Evolutionary conservation across 1,140 invertebrate genomes (phyloP).

Genomic region (Pogonognathellus flavescens): DNA sequence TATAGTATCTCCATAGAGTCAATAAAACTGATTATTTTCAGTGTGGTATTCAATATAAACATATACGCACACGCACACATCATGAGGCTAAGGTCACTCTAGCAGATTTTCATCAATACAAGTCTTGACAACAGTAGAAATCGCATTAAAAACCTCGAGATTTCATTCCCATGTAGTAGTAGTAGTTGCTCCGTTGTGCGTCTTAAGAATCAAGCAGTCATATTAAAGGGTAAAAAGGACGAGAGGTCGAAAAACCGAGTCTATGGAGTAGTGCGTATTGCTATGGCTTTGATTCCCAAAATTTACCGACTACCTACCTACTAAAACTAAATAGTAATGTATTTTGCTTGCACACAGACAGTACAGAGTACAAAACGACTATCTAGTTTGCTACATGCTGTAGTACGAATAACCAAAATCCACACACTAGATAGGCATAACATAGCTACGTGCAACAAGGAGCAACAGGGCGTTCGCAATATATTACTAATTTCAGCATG

Average conservation of each 20-base stretch:
- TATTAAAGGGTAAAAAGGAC: slow-evolving; percentile 40
- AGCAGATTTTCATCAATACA: too few species aligned
- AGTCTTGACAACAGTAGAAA: too few species aligned
- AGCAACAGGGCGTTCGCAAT: slow-evolving; percentile 36
- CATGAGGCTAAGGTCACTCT: too few species aligned
- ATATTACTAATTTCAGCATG: slow-evolving; percentile 48
- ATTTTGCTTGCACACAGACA: background rate
- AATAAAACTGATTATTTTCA: slow-evolving; percentile 30
- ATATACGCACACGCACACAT: too few species aligned
- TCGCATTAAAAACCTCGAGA: background rate
- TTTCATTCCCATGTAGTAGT: background rate
- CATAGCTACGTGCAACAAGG: background rate
- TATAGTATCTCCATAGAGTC: slow-evolving; percentile 9
- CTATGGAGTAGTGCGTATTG: background rate
- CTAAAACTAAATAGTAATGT: background rate
- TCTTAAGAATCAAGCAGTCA: background rate
- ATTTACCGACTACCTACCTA: background rate
- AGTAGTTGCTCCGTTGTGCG: background rate
- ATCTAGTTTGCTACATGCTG: too few species aligned
- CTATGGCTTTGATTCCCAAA: slow-evolving; percentile 4
- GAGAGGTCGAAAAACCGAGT: slow-evolving; percentile 40
- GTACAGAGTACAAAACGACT: background rate
- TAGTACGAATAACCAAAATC: too few species aligned
- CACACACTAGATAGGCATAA: background rate
- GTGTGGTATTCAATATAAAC: background rate